These are phyloP conservation scores for Notamacropus eugenii DNA, from an alignment of 2,797 vertebrate genomes.

Conservation along the genomic window DNA sequence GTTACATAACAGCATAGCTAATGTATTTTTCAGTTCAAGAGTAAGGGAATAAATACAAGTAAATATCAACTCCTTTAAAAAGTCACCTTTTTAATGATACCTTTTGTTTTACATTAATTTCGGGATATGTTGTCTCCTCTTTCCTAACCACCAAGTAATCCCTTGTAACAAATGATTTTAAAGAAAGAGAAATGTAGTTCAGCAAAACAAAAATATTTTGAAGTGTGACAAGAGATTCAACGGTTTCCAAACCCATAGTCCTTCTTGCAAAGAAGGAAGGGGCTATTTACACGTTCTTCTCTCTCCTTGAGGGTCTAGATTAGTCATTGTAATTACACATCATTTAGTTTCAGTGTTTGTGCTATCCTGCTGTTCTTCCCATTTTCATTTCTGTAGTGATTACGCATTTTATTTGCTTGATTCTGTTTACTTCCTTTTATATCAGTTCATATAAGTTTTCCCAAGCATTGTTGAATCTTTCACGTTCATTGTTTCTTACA, in stretches of 20 bases:
- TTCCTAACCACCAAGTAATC: background rate
- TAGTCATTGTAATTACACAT: background rate
- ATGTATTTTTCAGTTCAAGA: constrained; percentile 23
- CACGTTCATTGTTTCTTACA: background rate
- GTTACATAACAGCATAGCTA: background rate
- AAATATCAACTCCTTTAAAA: background rate
- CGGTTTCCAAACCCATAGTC: background rate
- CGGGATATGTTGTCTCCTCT: background rate
- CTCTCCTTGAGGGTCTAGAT: background rate
- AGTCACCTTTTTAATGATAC: background rate
- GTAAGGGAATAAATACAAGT: background rate
- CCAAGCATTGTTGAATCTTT: background rate
- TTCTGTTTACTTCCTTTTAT: background rate
- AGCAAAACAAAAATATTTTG: background rate
- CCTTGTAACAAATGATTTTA: background rate
- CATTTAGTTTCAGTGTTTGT: background rate
- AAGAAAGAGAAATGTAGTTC: background rate
- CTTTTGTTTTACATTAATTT: background rate
- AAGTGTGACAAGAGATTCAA: background rate
- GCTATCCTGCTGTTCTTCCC: background rate
- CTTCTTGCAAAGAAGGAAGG: background rate
- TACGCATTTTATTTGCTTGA: background rate
- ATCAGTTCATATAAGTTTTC: background rate
- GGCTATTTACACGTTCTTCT: background rate
- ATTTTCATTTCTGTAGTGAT: background rate